Conservation (phyloP, 2,797 vertebrate species). For the Aphelocoma californica region DNA sequence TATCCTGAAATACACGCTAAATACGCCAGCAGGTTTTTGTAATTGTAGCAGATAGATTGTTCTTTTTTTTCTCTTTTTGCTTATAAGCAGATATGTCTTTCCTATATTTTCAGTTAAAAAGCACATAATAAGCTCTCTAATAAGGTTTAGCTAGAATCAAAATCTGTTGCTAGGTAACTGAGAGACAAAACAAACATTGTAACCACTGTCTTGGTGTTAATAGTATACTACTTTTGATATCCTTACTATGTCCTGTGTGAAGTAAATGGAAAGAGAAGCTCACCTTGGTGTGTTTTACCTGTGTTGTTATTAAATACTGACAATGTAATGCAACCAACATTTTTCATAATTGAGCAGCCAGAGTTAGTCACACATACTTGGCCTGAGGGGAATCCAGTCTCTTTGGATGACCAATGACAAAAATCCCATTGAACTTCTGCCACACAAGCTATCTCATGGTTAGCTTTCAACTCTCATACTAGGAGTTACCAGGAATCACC, state of each 20-base stretch:
- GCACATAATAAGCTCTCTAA: neutral
- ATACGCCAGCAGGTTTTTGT: neutral
- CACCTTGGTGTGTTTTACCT: constrained; percentile 3
- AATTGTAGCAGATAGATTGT: neutral
- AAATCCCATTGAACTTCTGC: neutral
- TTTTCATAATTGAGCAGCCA: constrained; percentile 5
- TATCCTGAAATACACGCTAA: neutral
- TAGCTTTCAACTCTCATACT: neutral
- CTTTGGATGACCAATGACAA: neutral
- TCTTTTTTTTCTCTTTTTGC: neutral
- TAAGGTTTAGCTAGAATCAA: neutral
- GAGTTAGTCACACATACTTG: neutral
- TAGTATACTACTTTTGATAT: neutral
- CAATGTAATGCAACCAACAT: neutral
- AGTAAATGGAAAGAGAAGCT: constrained; percentile 45
- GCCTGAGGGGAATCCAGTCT: neutral
- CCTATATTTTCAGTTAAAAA: neutral
- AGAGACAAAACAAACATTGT: constrained; percentile 3
- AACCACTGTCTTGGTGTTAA: neutral
- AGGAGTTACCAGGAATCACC: neutral
- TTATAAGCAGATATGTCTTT: neutral
- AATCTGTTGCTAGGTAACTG: constrained; percentile 39
- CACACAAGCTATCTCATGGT: neutral
- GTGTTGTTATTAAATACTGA: constrained; percentile 11
- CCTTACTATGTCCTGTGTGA: neutral